Evolutionary conservation across 2,888 invertebrate genomes (phyloP), one percentile per base, ranked within the genome.

Genomic region (Lymantria monacha): DNA sequence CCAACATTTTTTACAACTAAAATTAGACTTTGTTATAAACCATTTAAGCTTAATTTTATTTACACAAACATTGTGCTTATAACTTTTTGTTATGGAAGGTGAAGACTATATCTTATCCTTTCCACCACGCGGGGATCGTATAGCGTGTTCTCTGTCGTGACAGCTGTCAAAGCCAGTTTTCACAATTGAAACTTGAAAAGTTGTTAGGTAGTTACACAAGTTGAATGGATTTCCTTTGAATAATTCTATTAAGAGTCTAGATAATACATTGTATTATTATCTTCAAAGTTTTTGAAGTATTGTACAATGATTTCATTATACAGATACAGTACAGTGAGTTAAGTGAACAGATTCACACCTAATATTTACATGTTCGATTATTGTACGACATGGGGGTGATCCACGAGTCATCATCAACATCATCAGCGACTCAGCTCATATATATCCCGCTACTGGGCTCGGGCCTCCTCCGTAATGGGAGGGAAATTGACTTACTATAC

Each of bases 151-250:
- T 66, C 75, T 36, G 37, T 79, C 76, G 44, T 52, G 63, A 64
- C 72, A 76, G 76, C 79, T 81, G 80, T 80, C 81, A 76, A 61
- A 83, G 79, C 82, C 78, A 84, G 83, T 83, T 85, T 81, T 79
- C 80, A 81, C 76, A 76, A 81, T 79, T 74, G 78, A 70, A 76
- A 77, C 72, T 76, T 72, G 70, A 80, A 75, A 74, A 74, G 74
- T 74, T 73, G 75, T 66, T 70, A 66, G 55, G 44, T 57, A 48
- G 52, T 48, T 38, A 51, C 30, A 55, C 48, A 38, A 48, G 49
- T 48, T 47, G 48, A 59, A 46, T 52, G 38, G 48, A 46, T 49
- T 48, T 61, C 46, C 53, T 55, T 48, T 50, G 47, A 53, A 56
- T 54, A 41, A 49, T 54, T 53, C 15, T 46, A 53, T 46, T 43